Percentiles rank a stretch among this genome's conserved stretches.
These are phyloP conservation scores for Oncorhynchus keta DNA, from an alignment of 2,113 vertebrate genomes.

Conservation along the genomic window DNA sequence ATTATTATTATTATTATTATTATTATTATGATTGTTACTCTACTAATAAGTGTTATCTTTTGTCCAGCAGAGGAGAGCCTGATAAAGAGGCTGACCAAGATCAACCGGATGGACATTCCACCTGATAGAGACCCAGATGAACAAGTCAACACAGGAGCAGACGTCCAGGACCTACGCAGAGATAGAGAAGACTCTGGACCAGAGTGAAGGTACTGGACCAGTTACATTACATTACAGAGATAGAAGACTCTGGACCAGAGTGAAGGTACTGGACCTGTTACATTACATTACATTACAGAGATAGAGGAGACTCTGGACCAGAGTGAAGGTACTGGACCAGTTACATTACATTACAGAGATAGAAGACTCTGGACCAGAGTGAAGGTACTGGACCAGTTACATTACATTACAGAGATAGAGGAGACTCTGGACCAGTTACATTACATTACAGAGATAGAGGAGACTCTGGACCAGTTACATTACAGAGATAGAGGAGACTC, in stretches of 20 bases:
- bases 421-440: slow-evolving; percentile 63
- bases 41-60: background rate
- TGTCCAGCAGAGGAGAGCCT: slow-evolving; percentile 81
- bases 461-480: too few relatives aligned
- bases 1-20: background rate
- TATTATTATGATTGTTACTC: background rate
- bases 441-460: too few relatives aligned
- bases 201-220: slow-evolving; percentile 45
- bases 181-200: slow-evolving; percentile 71
- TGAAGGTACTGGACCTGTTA: too few relatives aligned
- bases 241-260: too few relatives aligned
- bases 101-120: slow-evolving; percentile 99
- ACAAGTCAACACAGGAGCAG: slow-evolving; percentile 79
- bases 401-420: slow-evolving; percentile 78
- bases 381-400: slow-evolving; percentile 78
- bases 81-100: slow-evolving; percentile 91
- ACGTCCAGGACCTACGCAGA: slow-evolving; percentile 79
- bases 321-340: too few relatives aligned
- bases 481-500: too few relatives aligned
- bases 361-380: slow-evolving; percentile 36
- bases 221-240: slow-evolving; percentile 38
- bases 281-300: slow-evolving; percentile 41
- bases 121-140: slow-evolving; percentile 88
- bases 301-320: too few relatives aligned
- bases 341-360: too few relatives aligned